Conservation (phyloP, 2,888 invertebrate genomes). For the Microctonus brassicae region DNA sequence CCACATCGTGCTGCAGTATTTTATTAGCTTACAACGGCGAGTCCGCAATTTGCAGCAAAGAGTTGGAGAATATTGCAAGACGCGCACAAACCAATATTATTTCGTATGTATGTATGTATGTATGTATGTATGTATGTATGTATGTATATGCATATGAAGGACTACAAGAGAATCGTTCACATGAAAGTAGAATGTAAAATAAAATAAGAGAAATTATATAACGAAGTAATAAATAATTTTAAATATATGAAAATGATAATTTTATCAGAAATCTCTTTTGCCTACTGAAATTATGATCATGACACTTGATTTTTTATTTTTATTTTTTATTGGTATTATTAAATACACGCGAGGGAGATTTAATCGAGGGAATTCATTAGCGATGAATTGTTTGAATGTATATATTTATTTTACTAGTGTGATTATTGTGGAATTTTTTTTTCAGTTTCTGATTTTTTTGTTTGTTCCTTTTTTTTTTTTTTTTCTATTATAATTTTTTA, state of each 20-base stretch:
- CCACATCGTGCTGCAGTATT: slow-evolving; percentile 41
- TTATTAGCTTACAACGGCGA: slow-evolving; percentile 62
- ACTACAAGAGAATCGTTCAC: background rate
- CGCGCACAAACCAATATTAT: slow-evolving; percentile 16
- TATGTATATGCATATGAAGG: too few relatives aligned
- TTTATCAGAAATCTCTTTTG: background rate
- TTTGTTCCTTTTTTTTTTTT: background rate
- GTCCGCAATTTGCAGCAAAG: slow-evolving; percentile 55
- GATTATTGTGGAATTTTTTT: background rate
- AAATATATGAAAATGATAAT: background rate
- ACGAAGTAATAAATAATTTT: background rate
- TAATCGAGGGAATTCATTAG: slow-evolving; percentile 14
- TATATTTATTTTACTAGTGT: too few relatives aligned
- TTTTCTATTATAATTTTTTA: background rate
- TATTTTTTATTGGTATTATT: background rate
- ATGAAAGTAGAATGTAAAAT: background rate
- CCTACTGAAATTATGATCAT: background rate
- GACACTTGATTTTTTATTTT: background rate
- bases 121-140: too few relatives aligned
- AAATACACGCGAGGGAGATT: slow-evolving; percentile 6
- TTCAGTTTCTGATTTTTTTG: background rate
- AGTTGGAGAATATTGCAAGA: slow-evolving; percentile 39
- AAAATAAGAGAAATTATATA: background rate
- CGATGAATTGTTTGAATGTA: slow-evolving; percentile 17
- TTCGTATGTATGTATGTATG: too few relatives aligned